phyloP scores from a whole-genome alignment of 2,797 vertebrate species.

The Podarcis lilfordi region DNA sequence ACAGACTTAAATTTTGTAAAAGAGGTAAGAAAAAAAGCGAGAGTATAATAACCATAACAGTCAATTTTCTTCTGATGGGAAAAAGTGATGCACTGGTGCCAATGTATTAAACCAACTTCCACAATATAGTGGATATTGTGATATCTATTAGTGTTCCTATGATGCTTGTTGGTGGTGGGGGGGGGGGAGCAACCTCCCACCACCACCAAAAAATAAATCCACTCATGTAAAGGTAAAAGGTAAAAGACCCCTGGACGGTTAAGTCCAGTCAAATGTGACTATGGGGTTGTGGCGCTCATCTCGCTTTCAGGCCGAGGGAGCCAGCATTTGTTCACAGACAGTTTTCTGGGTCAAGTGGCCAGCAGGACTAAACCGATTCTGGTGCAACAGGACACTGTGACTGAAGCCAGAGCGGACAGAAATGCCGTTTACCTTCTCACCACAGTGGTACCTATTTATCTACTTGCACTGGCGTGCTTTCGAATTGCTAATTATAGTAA shows the following conservation, averaged over 20 bases:
- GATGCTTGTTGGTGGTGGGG: conserved; percentile 33
- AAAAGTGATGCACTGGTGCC: conserved; percentile 63
- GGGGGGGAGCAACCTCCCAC: conserved; percentile 43
- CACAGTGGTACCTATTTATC: no score
- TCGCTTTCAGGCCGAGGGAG: no score
- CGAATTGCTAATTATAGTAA: not conserved
- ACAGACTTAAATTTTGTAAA: conserved; percentile 76
- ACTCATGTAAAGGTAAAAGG: conserved; percentile 47
- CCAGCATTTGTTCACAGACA: no score
- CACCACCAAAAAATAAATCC: not conserved
- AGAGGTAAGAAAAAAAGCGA: conserved; percentile 57
- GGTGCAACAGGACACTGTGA: no score
- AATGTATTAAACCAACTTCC: conserved; percentile 71
- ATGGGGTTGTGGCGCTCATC: no score
- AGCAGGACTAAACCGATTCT: no score
- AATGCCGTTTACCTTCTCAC: no score
- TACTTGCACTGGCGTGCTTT: no score
- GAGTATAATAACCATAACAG: conserved; percentile 73
- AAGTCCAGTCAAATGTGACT: no score
- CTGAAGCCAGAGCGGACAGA: no score
- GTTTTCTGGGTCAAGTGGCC: no score
- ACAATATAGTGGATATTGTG: conserved; percentile 51
- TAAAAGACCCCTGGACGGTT: not conserved
- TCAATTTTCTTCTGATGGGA: conserved; percentile 72
- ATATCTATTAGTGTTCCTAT: conserved; percentile 71